A percentile compares a stretch with the other conserved stretches of the same genome.
These are phyloP conservation scores for Ailurus styani DNA, from an alignment of 2,113 vertebrate species.

Conservation along the genomic window DNA sequence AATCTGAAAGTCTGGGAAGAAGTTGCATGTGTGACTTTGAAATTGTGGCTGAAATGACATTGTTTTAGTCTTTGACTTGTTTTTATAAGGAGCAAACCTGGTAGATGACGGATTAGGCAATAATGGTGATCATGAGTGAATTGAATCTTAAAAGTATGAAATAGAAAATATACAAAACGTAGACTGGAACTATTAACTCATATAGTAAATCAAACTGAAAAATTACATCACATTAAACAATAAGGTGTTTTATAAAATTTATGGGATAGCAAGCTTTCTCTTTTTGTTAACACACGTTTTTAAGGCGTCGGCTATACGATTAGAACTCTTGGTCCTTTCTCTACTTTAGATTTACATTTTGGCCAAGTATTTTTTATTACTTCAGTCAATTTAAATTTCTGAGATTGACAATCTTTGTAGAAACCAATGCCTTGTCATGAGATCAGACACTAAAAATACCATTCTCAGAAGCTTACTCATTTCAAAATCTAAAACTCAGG, in stretches of 20 bases:
- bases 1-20: neutral
- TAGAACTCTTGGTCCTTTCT: conserved; percentile 51
- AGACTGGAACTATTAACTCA: neutral
- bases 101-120: neutral
- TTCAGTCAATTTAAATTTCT: conserved; percentile 79
- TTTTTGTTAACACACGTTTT: neutral
- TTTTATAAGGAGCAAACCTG: neutral
- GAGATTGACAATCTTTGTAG: conserved; percentile 72
- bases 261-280: neutral
- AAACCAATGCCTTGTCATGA: conserved; percentile 71
- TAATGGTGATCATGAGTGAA: neutral
- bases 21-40: neutral
- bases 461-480: conserved; percentile 65
- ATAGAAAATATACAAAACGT: neutral
- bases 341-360: conserved; percentile 38
- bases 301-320: conserved; percentile 15
- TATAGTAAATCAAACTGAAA: neutral
- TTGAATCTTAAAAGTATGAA: neutral
- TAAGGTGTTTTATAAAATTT: neutral
- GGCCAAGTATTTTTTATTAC: conserved; percentile 69
- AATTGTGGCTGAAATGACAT: neutral
- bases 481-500: conserved; percentile 74
- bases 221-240: neutral
- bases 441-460: conserved; percentile 74
- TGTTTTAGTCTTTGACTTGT: neutral